These are phyloP conservation scores for Andricus curvator DNA, from an alignment of 2,888 invertebrate genomes.

Conservation along the genomic window DNA sequence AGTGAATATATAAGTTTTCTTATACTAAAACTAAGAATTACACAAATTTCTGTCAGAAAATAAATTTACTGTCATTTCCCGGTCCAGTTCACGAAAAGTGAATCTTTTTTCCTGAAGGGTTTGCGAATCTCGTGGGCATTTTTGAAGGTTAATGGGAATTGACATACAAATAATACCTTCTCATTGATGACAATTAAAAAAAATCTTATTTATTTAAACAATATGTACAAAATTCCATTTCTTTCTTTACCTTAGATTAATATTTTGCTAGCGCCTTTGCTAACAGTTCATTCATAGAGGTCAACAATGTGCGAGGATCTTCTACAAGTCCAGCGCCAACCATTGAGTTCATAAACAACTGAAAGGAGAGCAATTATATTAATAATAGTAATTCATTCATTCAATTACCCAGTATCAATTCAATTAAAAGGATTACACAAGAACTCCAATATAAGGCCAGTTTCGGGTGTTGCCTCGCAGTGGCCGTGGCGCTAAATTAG, in stretches of 20 bases:
- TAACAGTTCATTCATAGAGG: constrained; percentile 92
- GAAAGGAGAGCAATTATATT: constrained; percentile 66
- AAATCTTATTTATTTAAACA: background rate
- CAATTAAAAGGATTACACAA: background rate
- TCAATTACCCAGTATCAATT: background rate
- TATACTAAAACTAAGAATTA: too few relatives aligned
- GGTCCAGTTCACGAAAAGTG: too few relatives aligned
- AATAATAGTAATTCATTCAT: background rate
- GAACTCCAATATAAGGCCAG: too few relatives aligned
- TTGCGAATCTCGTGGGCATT: too few relatives aligned
- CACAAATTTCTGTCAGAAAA: too few relatives aligned
- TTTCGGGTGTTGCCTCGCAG: too few relatives aligned
- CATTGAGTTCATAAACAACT: constrained; percentile 96
- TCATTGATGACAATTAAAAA: background rate
- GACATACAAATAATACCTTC: too few relatives aligned
- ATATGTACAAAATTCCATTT: background rate
- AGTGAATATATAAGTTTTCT: too few relatives aligned
- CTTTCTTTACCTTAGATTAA: constrained; percentile 2
- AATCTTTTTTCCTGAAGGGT: too few relatives aligned
- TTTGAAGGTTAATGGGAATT: too few relatives aligned
- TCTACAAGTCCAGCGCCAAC: constrained; percentile 95
- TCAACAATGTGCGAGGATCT: constrained; percentile 92
- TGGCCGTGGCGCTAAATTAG: too few relatives aligned
- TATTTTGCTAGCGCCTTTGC: constrained; percentile 88
- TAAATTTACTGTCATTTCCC: too few relatives aligned